These are phyloP conservation scores for Volucella bombylans DNA, from an alignment of 2,888 invertebrate species.

Conservation along the genomic window DNA sequence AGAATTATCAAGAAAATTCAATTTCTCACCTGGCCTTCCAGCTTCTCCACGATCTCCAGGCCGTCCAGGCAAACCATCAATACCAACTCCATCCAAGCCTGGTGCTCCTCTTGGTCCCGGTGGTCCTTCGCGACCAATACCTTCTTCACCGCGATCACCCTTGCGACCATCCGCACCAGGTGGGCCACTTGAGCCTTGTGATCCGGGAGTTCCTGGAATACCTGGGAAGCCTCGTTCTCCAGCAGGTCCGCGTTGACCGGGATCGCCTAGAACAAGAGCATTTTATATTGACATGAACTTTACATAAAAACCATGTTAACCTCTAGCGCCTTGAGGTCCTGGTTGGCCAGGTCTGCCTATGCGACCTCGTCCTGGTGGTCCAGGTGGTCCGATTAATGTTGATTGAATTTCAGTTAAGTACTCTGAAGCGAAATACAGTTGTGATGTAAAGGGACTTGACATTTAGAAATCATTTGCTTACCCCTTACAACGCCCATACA, in stretches of 20 bases:
- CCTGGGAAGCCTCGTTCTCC: conserved; percentile 90
- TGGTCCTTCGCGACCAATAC: conserved; percentile 86
- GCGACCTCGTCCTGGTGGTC: conserved; percentile 86
- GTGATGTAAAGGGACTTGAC: neutral
- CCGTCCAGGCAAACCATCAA: conserved; percentile 87
- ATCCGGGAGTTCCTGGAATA: conserved; percentile 87
- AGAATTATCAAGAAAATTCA: neutral
- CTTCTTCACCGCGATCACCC: conserved; percentile 88
- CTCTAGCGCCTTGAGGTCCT: conserved; percentile 84
- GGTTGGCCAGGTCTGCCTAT: conserved; percentile 88
- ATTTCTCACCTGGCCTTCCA: conserved; percentile 86
- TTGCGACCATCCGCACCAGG: conserved; percentile 86
- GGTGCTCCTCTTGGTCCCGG: conserved; percentile 87
- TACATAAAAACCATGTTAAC: conserved; percentile 77
- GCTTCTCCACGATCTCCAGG: conserved; percentile 89
- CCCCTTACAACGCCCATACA: conserved; percentile 91
- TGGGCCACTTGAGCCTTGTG: conserved; percentile 84
- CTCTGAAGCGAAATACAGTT: conserved; percentile 83
- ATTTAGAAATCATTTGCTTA: conserved; percentile 78
- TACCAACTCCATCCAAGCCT: conserved; percentile 89
- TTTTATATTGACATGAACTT: neutral
- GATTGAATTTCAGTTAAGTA: conserved; percentile 88
- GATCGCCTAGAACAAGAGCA: conserved; percentile 83
- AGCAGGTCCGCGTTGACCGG: conserved; percentile 83
- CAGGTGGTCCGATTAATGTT: conserved; percentile 85